phyloP scores from a whole-genome alignment of 2,113 vertebrate species.

The Lamprologus tigripictilis region DNA sequence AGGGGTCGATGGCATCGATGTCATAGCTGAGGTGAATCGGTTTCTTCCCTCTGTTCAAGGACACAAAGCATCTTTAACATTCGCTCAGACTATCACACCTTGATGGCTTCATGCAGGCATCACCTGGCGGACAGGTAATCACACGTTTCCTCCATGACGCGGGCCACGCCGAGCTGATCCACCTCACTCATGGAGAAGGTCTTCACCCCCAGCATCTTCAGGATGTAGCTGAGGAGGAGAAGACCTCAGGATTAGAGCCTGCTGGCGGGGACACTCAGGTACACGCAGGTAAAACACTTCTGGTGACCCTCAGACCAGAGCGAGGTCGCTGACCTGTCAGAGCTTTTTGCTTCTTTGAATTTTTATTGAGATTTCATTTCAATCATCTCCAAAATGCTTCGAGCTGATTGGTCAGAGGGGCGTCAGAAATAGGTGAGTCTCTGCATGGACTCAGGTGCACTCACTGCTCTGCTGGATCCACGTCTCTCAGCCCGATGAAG shows the following conservation, averaged over 20 bases:
- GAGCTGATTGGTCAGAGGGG: background rate
- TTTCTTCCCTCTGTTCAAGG: conserved; percentile 53
- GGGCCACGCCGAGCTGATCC: conserved; percentile 64
- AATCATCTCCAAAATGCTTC: background rate
- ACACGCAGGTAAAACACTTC: background rate
- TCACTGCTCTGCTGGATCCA: conserved; percentile 74
- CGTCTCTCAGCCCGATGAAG: conserved; percentile 73
- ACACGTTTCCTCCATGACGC: conserved; percentile 73
- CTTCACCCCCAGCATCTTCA: conserved; percentile 67
- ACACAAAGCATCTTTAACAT: background rate
- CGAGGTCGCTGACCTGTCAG: background rate
- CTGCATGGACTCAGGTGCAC: background rate
- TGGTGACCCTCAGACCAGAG: background rate
- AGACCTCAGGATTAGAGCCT: background rate
- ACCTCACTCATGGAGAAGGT: conserved; percentile 69
- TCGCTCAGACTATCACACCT: background rate
- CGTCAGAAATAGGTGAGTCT: background rate
- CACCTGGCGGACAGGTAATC: conserved; percentile 67
- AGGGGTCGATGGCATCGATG: conserved; percentile 73
- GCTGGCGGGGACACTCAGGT: fast-evolving
- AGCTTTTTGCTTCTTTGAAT: background rate
- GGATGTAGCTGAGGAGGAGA: conserved; percentile 38
- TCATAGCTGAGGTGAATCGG: conserved; percentile 77
- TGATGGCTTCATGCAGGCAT: background rate
- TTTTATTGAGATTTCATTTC: background rate